Evolutionary conservation across 2,113 vertebrate species (phyloP), one percentile per base, ranked within the genome.

Genomic region (Pipa parva): DNA sequence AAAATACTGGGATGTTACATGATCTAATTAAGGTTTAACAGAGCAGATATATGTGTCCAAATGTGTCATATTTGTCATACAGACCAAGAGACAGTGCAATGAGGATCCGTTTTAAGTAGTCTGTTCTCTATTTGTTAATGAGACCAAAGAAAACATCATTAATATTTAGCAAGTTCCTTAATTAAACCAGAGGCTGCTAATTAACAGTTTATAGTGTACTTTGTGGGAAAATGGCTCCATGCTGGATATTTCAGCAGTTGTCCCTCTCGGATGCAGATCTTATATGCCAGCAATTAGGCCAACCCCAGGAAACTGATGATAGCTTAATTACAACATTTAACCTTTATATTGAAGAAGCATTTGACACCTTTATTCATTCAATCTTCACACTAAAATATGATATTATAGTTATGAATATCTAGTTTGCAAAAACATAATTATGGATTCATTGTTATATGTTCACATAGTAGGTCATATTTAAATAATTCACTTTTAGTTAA

Each of bases 241-340:
- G 52, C 52, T 28, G 52, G 26, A 55, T 28, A n/a, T 55, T 55
- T 29, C 52, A 55, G 52, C 52, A 55, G 52, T 55, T 27, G 27
- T 55, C 52, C 52, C 17, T 55, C 52, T 55, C 25, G 31, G 31
- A 55, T 2, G 52, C 52, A 28, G 52, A 55, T 55, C 52, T 28
- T 55, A 55, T 55, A 27, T 28, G 27, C 27, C 25, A 55, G 27
- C 52, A 55, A 55, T 55, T 55, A 55, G 26, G 26, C 52, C 52
- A 28, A 55, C 52, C 26, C 25, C 52, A 55, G 52, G 52, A 55
- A 27, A 55, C 52, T 28, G 52, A 29, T 55, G 26, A 18, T n/a
- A 55, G 18, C 25, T 55, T 55, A 55, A 55, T 26, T 55, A 29
- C 52, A 55, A 55, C 26, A 18, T 28, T 55, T 55, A 28, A 55